Evolutionary conservation across 2,797 vertebrate genomes (phyloP).

Genomic region (Betta splendens): DNA sequence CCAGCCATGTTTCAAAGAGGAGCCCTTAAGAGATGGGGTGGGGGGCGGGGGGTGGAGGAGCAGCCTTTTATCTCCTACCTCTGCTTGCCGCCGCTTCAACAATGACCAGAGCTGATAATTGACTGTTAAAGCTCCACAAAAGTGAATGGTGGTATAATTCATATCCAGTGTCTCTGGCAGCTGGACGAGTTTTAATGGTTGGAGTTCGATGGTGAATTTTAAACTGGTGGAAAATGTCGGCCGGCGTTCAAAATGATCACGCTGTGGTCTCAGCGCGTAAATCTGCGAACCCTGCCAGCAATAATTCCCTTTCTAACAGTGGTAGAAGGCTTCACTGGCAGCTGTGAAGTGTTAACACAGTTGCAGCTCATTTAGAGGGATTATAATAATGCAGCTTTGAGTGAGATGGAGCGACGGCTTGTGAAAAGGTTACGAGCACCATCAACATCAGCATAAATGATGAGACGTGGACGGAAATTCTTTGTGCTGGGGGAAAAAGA

Average conservation of each 20-base stretch:
- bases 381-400: not conserved
- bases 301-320: not conserved
- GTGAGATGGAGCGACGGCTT: constrained; percentile 11
- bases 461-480: too few relatives aligned
- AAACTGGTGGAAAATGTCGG: too few relatives aligned
- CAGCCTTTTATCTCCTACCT: constrained; percentile 55
- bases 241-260: too few relatives aligned
- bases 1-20: constrained; percentile 59
- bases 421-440: too few relatives aligned
- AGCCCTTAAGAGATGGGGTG: constrained; percentile 50
- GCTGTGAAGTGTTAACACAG: constrained; percentile 10
- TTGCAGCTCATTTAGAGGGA: constrained; percentile 5
- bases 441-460: too few relatives aligned
- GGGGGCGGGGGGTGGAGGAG: not conserved
- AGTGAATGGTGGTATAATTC: constrained; percentile 34
- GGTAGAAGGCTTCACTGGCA: not conserved
- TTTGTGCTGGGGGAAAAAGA: too few relatives aligned
- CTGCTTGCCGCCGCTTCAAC: constrained; percentile 30
- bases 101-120: constrained; percentile 55
- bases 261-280: not conserved
- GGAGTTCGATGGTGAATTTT: constrained; percentile 26
- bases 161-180: constrained; percentile 15
- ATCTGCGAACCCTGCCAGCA: constrained; percentile 3
- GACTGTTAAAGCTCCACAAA: constrained; percentile 42
- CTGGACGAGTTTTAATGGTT: constrained; percentile 29